Evolutionary conservation across 2,113 vertebrate species (phyloP), one percentile per base, ranked within the genome.

Genomic region (Callipepla squamata): DNA sequence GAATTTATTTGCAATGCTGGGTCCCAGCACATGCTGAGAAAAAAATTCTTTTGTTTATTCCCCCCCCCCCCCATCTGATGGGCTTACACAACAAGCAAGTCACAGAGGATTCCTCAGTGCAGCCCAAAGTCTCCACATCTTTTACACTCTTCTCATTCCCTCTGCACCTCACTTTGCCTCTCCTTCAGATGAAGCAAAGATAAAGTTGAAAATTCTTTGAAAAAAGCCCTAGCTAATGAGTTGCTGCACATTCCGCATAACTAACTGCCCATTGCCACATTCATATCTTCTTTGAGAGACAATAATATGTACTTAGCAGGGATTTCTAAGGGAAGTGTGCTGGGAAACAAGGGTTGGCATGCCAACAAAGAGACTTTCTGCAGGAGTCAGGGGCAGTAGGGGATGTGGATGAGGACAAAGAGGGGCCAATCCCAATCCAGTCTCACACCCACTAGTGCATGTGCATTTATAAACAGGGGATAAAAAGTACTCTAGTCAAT

Each of bases 11-110:
- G 90, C 85, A 20, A 70, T 70, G 66, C 61, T 68, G 57, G 34
- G 70, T 77, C 85, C 84, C 91, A 88, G 87, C 57, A 82, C 58
- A 91, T 53, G 72, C 87, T 78, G 75, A 90, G 87, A 82, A 90
- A 62, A 94, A 85, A 59, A 85, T 87, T 13, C 70, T 90, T 95
- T 76, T 95, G 66, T 89, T 94, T 92, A 36, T 87, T 66, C n/a
- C 36, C 36, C 59, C 51, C 51, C 65, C 45, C 18, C 50, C 85
- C 63, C 28, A 80, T 87, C 73, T 89, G 79, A 83, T 85, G 69
- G 42, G 87, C 94, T 92, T 76, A 76, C 69, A 55, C 55, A 90
- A 87, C 51, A 40, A 59, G 47, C 61, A 62, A 14, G n/a, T 14
- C 25, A 38, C 30, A 40, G 82, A 85, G 68, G 58, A 76, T 61